phyloP scores from a whole-genome alignment of 2,888 invertebrate genomes.

The Alcis repandata region DNA sequence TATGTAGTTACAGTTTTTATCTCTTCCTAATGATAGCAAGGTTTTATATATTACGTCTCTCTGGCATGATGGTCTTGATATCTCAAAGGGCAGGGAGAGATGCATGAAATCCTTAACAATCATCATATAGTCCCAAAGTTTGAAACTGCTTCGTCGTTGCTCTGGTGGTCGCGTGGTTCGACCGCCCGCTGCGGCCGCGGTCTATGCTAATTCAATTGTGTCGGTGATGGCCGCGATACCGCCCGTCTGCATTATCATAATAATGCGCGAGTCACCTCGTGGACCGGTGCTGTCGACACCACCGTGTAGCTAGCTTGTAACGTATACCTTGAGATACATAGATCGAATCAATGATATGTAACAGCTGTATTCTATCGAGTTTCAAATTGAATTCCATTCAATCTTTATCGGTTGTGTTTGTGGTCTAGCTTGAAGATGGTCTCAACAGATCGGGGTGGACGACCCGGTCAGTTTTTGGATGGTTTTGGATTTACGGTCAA shows the following conservation, averaged over 20 bases:
- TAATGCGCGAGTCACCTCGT: constrained; percentile 82
- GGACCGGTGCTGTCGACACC: constrained; percentile 68
- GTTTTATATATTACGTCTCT: too few relatives aligned
- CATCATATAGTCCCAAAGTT: not conserved
- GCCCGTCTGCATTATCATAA: constrained; percentile 84
- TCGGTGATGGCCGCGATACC: constrained; percentile 77
- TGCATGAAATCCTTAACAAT: not conserved
- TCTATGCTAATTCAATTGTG: constrained; percentile 87
- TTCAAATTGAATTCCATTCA: constrained; percentile 26
- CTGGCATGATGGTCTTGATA: not conserved
- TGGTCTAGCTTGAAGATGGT: not conserved
- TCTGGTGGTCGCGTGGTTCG: constrained; percentile 68
- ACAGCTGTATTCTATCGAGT: constrained; percentile 30
- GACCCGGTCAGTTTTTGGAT: not conserved
- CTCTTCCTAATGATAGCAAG: too few relatives aligned
- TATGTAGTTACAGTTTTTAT: too few relatives aligned
- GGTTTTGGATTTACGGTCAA: too few relatives aligned
- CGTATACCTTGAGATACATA: constrained; percentile 33
- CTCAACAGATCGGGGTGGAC: not conserved
- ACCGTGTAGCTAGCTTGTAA: constrained; percentile 50
- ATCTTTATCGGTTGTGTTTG: not conserved
- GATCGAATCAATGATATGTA: constrained; percentile 37
- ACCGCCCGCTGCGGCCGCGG: constrained; percentile 76
- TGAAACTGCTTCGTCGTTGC: constrained; percentile 7
- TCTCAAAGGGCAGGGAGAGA: not conserved